Evolutionary conservation across 2,888 invertebrate genomes (phyloP), one percentile per base, ranked within the genome.

Genomic region (Ischnura elegans): DNA sequence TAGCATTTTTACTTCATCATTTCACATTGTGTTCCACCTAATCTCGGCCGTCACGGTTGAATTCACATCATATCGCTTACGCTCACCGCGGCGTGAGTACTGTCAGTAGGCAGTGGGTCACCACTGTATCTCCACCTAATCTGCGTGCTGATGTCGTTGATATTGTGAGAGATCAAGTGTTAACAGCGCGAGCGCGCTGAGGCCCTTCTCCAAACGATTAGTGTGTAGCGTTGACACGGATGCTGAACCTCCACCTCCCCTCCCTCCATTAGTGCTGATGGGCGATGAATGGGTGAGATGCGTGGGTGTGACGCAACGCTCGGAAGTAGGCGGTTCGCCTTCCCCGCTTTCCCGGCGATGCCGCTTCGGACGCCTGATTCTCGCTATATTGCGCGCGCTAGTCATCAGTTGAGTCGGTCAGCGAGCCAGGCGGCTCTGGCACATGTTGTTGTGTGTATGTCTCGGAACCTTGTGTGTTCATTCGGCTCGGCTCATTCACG

Each of bases 281-380:
- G 76, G 76, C 76, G 76, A 36, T 76, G 76, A 76, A 76, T 61
- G 61, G 61, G n/a, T 51, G 51, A 10, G 19, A 19, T 8, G 36
- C 76, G 76, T 76, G 76, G 36, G 76, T 36, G 76, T 76, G 76
- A 76, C 76, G 76, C 36, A 76, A 76, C 16, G 21, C 76, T 76
- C 76, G 61, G 61, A 76, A 76, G 76, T 76, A 25, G 76, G 76
- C 76, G 76, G 36, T n/a, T 76, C 76, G 76, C 36, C n/a, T 76
- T 13, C 76, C 36, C 76, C 13, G 21, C 76, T 29, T 36, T 13
- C 76, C 29, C 16, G 36, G 29, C 61, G 6, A 21, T 1, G 25
- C 61, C 25, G 25, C 8, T 10, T n/a, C 66, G 6, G 66, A 66
- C 29, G 66, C 76, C 76, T 6, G 36, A 6, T 61, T 10, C 76